Base-by-base conservation (phyloP, 2,113 vertebrate genomes). In the Illadopsis cleaveri region DNA sequence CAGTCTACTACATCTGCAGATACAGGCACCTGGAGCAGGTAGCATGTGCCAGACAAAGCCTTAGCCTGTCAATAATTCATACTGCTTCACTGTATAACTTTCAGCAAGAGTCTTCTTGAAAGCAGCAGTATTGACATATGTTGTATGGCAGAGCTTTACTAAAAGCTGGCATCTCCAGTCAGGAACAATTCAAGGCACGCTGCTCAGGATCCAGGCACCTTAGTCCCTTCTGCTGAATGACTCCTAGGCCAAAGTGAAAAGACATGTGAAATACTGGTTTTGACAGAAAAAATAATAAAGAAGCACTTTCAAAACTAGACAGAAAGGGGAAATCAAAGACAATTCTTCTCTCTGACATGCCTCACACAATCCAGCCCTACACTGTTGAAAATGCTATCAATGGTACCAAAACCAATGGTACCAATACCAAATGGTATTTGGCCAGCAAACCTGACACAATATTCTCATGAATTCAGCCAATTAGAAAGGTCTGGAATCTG, bases 1-100 rank as follows among this genome's bases (percentile, higher is more conserved):
- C 38, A 38, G 73, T 56, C 87, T 82, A 7, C 78, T 73, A 69
- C 81, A 79, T 79, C 78, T 83, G 71, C 87, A 92, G 71, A 82
- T 62, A 70, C 15, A 87, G 90, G 82, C 68, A 96, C 79, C 94
- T 95, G 71, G 38, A 81, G 40, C 64, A 95, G 94, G 87, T 90
- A 88, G 71, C n/a, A 23, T 73, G 85, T 77, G 79, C 87, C 90
- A 93, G 79, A 73, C 85, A 73, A 82, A 85, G 76, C 58, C 62
- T 86, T 69, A 86, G 58, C 45, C 62, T 90, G 90, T 87, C 94
- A 90, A 90, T 92, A 92, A 78, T 82, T 96, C 90, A 83, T 86
- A 88, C 71, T 90, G 56, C 68, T 94, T 42, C 82, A 83, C 71
- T 70, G 92, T 44, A 62, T 93, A 94, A 82, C 82, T 95, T 86